A percentile compares a stretch with the other conserved stretches of the same genome.
Conservation (phyloP, 2,888 invertebrate species). For the Platerodrilus igneus region DNA sequence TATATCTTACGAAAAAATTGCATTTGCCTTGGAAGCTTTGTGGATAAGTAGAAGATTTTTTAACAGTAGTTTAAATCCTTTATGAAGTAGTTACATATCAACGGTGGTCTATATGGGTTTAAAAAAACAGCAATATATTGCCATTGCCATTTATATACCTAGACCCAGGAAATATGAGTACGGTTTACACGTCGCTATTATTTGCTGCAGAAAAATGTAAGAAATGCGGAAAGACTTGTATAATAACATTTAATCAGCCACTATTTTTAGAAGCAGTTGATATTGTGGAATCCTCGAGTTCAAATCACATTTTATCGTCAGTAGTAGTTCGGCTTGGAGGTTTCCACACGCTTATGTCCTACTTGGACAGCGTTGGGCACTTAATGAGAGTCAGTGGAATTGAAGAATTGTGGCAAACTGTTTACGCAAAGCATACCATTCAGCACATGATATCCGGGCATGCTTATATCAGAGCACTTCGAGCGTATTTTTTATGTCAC, state of each 20-base stretch:
- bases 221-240: constrained; percentile 5
- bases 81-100: constrained; percentile 2
- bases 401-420: constrained; percentile 8
- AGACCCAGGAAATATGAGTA: constrained; percentile 2
- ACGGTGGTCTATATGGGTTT: constrained; percentile 1
- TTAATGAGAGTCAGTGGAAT: constrained; percentile 5
- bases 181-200: constrained; percentile 5
- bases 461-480: too few relatives aligned
- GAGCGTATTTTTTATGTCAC: constrained; percentile 7
- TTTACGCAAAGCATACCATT: constrained; percentile 3
- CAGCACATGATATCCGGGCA: not conserved
- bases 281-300: constrained; percentile 4
- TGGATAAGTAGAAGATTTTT: constrained; percentile 2
- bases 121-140: constrained; percentile 5
- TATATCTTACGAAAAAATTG: not conserved
- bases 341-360: constrained; percentile 9
- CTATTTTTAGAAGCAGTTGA: not conserved
- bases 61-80: constrained; percentile 1
- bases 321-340: constrained; percentile 3
- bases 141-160: constrained; percentile 7
- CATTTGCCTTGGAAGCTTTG: not conserved
- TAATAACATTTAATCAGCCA: too few relatives aligned
- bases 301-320: constrained; percentile 1
- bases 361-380: constrained; percentile 5
- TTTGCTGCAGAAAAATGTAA: constrained; percentile 7